Base-by-base conservation (phyloP, 2,888 invertebrate genomes). In the Strigamia transsilvanica region DNA sequence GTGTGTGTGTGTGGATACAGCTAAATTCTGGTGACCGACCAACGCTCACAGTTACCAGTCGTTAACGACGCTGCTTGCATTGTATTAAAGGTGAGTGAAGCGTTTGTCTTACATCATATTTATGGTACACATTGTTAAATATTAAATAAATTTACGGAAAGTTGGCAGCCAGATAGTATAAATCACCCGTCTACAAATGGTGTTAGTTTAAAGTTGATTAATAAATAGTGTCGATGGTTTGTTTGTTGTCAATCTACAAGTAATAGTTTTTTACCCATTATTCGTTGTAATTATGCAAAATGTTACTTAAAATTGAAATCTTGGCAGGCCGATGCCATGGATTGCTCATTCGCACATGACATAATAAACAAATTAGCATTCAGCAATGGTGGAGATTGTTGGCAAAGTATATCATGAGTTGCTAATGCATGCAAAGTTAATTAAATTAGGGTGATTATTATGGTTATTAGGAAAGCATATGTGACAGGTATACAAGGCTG, bases 291-390 rank as follows among this genome's bases (percentile, higher is more conserved):
- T 46, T 46, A 46, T 46, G 46, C 46, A 46, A n/a, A 46, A 46
- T 46, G 46, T n/a, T 46, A 15, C n/a, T 46, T 13, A 5, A 46
- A 46, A 46, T 46, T 46, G 46, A 46, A 46, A 46, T 46, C 15
- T 46, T 46, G 46, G 46, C 46, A 46, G n/a, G 46, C 9, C n/a
- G 12, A n/a, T 3, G 5, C 46, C 46, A 46, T 46, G 46, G 13
- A 46, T 46, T 46, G 12, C 46, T 46, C 46, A n/a, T 46, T 46
- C 12, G 15, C 46, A 46, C 46, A n/a, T 46, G 46, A 46, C 15
- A 46, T 46, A 46, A 46, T 46, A 46, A 46, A 46, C 46, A 46
- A 46, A 46, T 46, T 46, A n/a, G n/a, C 46, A 46, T 46, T 46
- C 46, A 46, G 46, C 13, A 46, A 46, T 46, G 46, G 46, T 46